Conservation (phyloP, 2,888 invertebrate genomes). For the Gastracanthus pulcherrimus region DNA sequence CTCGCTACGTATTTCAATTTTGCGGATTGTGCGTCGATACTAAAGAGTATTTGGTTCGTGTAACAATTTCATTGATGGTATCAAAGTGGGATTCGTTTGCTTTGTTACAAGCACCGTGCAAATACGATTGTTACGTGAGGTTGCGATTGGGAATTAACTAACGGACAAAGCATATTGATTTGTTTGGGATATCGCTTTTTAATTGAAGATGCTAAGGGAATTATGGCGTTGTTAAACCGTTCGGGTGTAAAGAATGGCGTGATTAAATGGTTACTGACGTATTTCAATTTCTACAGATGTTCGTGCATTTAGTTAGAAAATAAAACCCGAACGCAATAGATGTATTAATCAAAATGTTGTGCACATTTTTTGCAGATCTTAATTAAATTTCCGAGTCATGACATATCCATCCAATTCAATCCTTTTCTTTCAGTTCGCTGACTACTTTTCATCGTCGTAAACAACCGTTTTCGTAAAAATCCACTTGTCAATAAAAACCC, state of each 20-base stretch:
- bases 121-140: background rate
- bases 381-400: background rate
- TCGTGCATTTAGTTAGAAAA: no score
- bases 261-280: no score
- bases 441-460: background rate
- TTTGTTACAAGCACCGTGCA: background rate
- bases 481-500: background rate
- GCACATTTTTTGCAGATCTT: background rate
- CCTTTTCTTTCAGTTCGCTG: background rate
- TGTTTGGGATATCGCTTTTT: background rate
- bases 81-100: background rate
- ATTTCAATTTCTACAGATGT: no score
- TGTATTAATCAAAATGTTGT: no score
- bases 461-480: background rate
- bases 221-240: no score
- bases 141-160: background rate
- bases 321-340: no score
- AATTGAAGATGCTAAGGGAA: background rate
- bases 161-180: background rate
- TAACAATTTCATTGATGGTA: background rate
- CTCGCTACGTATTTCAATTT: conserved; percentile 3
- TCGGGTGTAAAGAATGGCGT: no score
- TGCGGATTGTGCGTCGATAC: background rate
- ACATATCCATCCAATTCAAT: background rate
- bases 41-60: background rate